phyloP scores from a whole-genome alignment of 2,888 invertebrate species.

The Eupithecia centaureata region DNA sequence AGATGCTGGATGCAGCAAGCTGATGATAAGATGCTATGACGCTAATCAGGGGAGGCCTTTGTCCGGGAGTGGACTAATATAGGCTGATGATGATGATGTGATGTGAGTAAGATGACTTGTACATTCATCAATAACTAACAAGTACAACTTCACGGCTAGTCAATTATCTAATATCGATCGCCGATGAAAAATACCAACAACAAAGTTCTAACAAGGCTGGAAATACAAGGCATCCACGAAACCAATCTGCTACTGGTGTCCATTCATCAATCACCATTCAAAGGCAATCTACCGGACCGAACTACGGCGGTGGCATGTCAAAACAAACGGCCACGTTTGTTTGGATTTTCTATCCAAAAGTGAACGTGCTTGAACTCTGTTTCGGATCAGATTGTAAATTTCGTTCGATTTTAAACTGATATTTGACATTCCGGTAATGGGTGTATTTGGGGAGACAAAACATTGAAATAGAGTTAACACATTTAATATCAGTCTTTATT shows the following conservation, averaged over 20 bases:
- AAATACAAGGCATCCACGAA: conserved; percentile 16
- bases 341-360: conserved; percentile 34
- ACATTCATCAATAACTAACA: not conserved
- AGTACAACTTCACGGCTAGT: not conserved
- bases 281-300: conserved; percentile 27
- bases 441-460: conserved; percentile 1
- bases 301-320: conserved; percentile 33
- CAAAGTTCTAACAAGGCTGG: conserved; percentile 6
- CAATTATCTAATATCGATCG: not conserved
- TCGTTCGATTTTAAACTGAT: conserved; percentile 6
- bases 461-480: not conserved
- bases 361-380: conserved; percentile 29
- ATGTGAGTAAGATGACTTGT: not conserved
- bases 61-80: too few relatives aligned
- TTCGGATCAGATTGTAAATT: conserved; percentile 27
- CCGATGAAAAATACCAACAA: not conserved
- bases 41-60: too few relatives aligned
- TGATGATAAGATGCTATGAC: too few relatives aligned
- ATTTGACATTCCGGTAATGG: conserved; percentile 13
- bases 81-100: too few relatives aligned
- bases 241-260: conserved; percentile 22
- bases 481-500: not conserved
- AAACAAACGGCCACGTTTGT: conserved; percentile 35
- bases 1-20: too few relatives aligned
- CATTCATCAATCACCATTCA: conserved; percentile 34